phyloP scores from a whole-genome alignment of 2,797 vertebrate genomes.

The Micropoecilia bifurca region DNA sequence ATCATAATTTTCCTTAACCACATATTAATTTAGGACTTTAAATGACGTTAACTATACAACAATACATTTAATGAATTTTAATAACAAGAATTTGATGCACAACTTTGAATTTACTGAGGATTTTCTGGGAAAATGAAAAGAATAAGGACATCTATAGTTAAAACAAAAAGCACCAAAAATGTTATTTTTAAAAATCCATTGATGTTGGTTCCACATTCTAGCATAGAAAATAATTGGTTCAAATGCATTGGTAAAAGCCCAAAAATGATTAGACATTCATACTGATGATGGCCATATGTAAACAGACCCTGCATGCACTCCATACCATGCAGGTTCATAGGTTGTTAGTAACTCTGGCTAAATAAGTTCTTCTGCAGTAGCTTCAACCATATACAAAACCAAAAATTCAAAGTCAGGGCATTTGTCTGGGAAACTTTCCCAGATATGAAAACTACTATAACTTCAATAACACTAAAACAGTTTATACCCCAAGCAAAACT shows the following conservation, averaged over 20 bases:
- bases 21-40: not conserved
- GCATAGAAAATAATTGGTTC: not conserved
- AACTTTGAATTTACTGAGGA: not conserved
- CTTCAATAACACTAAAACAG: slow-evolving; percentile 19
- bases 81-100: not conserved
- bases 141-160: not conserved
- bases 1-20: not conserved
- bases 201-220: not conserved
- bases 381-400: slow-evolving; percentile 70
- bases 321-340: not conserved
- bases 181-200: not conserved
- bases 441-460: slow-evolving; percentile 23
- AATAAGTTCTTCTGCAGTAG: slow-evolving; percentile 21
- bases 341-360: not conserved
- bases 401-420: slow-evolving; percentile 65
- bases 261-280: not conserved
- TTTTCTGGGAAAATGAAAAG: not conserved
- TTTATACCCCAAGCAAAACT: slow-evolving; percentile 16
- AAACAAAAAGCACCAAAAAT: not conserved
- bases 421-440: slow-evolving; percentile 47
- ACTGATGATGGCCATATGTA: not conserved
- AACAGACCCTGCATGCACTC: not conserved
- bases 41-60: not conserved
- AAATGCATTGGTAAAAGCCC: not conserved
- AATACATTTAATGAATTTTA: not conserved